Evolutionary conservation across 2,888 invertebrate genomes (phyloP), one percentile per base, ranked within the genome.

Genomic region (Oscheius sp.): DNA sequence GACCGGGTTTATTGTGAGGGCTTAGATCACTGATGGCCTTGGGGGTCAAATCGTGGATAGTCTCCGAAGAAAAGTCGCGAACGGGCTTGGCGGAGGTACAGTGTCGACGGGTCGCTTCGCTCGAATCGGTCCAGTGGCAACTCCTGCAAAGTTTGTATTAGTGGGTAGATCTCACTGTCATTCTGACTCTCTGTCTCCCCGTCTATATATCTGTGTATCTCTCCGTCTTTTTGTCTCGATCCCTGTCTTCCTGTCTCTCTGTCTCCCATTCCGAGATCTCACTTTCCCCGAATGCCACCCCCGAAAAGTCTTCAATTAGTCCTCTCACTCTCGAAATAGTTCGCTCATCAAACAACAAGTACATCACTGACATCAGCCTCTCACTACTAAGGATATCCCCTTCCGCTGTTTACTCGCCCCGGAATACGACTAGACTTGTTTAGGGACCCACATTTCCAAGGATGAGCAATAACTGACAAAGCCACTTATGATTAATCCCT

Each of bases 41-140:
- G 37, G 62, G 47, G 37, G 13, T 47, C 62, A 29, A 13, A 21
- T 11, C 21, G 42, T 35, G 29, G n/a, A 32, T 13, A n/a, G 35
- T n/a, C 68, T 33, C 35, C 68, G 33, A 60, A 32, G 63, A 47
- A n/a, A 29, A 29, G 63, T 29, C 37, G 33, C 32, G 11, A 33
- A 13, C 68, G 68, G 13, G 29, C 9, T 35, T 68, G 68, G 42
- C 68, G 68, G 42, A 73, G 47, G 55, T 37, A 68, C n/a, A 33
- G 35, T 47, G 13, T 53, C 7, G 21, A 11, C 21, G 47, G 73
- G 57, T 73, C 63, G 42, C 73, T 73, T 42, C 73, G 53, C 47
- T 73, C 73, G 58, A 47, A 73, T 73, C 73, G 53, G 65, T 73
- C 73, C 55, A 73, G 21, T 9, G 73, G 73, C 42, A 73, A 62